Conservation (phyloP, 2,888 invertebrate species). For the Minunthozetes semirufus region DNA sequence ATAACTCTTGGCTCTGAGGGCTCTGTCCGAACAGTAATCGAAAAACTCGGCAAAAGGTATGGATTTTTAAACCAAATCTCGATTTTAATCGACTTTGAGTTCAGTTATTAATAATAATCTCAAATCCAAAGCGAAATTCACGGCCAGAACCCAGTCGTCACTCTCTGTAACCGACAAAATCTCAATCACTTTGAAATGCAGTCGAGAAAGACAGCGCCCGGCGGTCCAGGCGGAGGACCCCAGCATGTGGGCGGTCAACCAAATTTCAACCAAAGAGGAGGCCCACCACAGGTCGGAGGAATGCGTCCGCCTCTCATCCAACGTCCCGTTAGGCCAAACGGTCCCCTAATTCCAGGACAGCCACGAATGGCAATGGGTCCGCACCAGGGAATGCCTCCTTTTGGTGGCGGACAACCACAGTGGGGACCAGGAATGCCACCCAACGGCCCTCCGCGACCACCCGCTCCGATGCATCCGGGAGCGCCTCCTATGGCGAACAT, state of each 20-base stretch:
- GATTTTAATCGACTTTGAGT: background rate
- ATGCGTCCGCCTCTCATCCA: slow-evolving; percentile 42
- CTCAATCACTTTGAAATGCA: slow-evolving; percentile 55
- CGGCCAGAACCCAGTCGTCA: slow-evolving; percentile 88
- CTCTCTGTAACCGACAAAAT: slow-evolving; percentile 88
- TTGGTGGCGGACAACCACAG: slow-evolving; percentile 45
- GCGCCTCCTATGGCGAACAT: slow-evolving; percentile 45
- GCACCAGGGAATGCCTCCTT: slow-evolving; percentile 45
- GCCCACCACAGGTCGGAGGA: slow-evolving; percentile 44
- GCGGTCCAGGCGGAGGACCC: slow-evolving; percentile 31
- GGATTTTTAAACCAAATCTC: background rate
- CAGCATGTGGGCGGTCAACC: slow-evolving; percentile 44
- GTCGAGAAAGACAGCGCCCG: slow-evolving; percentile 45
- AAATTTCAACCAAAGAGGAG: slow-evolving; percentile 36
- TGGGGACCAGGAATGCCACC: slow-evolving; percentile 42
- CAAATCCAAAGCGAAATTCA: slow-evolving; percentile 62
- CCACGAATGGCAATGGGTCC: slow-evolving; percentile 42
- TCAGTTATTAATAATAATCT: slow-evolving; percentile 24
- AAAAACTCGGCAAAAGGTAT: slow-evolving; percentile 78
- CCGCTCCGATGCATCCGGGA: slow-evolving; percentile 54
- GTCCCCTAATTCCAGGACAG: slow-evolving; percentile 36
- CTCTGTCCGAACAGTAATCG: slow-evolving; percentile 81
- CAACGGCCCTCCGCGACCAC: slow-evolving; percentile 54
- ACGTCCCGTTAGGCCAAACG: slow-evolving; percentile 38
- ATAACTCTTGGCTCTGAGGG: slow-evolving; percentile 86